Percentiles rank a stretch among this genome's conserved stretches.
phyloP scores from a whole-genome alignment of 2,888 invertebrate genomes.

The Geotrupes spiniger region DNA sequence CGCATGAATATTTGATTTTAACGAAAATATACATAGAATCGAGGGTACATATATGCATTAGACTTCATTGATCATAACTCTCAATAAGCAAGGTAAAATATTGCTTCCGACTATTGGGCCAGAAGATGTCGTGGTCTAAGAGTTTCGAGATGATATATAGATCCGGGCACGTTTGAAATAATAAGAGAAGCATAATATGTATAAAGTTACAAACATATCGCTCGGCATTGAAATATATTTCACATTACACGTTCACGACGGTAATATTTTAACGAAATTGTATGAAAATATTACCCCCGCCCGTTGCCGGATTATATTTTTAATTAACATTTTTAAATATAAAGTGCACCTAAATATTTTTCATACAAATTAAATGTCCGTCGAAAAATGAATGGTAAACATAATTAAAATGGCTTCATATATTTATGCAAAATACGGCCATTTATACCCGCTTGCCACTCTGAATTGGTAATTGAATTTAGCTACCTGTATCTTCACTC shows the following conservation, averaged over 20 bases:
- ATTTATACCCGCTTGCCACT: conserved; percentile 23
- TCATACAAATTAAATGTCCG: no score
- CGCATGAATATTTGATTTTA: conserved; percentile 1
- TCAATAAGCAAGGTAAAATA: conserved; percentile 32
- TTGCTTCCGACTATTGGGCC: conserved; percentile 18
- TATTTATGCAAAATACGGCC: conserved; percentile 19
- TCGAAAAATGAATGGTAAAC: conserved; percentile 2
- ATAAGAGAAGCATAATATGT: no score
- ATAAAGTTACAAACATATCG: no score
- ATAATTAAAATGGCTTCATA: conserved; percentile 10
- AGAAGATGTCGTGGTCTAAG: conserved; percentile 21
- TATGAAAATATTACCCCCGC: no score
- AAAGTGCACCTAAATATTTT: no score
- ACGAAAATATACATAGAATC: conserved; percentile 26
- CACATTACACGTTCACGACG: no score
- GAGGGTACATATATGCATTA: conserved; percentile 30
- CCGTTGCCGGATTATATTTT: no score
- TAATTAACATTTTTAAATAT: no score
- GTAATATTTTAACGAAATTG: no score
- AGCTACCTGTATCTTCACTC: conserved; percentile 27
- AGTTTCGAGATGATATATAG: conserved; percentile 21
- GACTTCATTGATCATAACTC: conserved; percentile 32
- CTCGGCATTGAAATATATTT: no score
- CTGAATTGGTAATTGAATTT: conserved; percentile 31
- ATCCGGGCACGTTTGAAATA: conserved; percentile 3